A percentile compares a stretch with the other conserved stretches of the same genome.
Conservation (phyloP, 2,113 vertebrate genomes). For the Albula goreensis region DNA sequence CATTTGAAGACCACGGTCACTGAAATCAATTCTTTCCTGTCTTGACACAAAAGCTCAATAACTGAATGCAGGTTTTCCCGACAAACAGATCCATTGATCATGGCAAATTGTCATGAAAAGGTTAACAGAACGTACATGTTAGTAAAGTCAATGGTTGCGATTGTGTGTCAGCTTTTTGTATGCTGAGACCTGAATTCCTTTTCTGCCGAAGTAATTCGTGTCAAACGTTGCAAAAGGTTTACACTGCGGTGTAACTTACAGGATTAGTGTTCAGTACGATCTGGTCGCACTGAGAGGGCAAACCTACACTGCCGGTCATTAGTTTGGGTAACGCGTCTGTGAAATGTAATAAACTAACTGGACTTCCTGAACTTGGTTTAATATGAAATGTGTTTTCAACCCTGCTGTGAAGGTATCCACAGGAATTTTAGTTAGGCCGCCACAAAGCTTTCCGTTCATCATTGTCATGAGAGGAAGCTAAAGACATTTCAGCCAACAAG, state of each 20-base stretch:
- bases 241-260: background rate
- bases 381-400: background rate
- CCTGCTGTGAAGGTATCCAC: background rate
- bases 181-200: background rate
- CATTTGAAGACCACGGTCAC: background rate
- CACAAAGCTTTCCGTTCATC: no score
- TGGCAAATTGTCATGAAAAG: background rate
- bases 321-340: background rate
- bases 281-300: background rate
- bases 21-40: background rate
- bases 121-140: background rate
- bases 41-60: background rate
- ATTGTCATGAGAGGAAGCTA: no score
- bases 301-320: background rate
- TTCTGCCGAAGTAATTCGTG: background rate
- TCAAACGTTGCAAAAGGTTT: background rate
- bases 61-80: background rate
- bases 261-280: background rate
- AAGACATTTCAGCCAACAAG: background rate
- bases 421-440: background rate
- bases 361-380: background rate
- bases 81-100: no score
- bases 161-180: background rate
- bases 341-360: background rate
- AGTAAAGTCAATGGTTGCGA: background rate